Conservation (phyloP, 2,797 vertebrate species). For the Neosalanx taihuensis region DNA sequence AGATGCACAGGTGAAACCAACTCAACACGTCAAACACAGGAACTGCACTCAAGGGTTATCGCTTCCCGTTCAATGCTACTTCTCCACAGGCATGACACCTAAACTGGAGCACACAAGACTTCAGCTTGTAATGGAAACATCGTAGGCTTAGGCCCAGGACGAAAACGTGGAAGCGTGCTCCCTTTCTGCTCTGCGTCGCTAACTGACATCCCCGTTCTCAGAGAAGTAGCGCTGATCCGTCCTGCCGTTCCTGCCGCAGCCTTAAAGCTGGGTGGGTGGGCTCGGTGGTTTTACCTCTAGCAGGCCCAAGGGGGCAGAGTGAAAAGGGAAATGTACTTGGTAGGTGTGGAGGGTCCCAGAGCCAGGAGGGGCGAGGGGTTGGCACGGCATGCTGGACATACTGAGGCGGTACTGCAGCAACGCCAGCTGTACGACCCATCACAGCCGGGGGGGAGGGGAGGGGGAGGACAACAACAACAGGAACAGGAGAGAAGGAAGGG, state of each 20-base stretch:
- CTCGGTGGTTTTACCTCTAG: conserved; percentile 62
- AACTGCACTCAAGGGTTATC: conserved; percentile 41
- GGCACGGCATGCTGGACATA: conserved; percentile 93
- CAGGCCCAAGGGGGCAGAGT: conserved; percentile 68
- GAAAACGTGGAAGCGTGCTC: not conserved
- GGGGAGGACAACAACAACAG: conserved; percentile 34
- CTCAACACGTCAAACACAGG: conserved; percentile 27
- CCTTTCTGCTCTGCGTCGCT: not conserved
- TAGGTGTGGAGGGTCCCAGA: conserved; percentile 96
- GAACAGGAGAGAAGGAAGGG: conserved; percentile 48
- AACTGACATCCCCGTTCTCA: not conserved
- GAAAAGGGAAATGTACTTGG: conserved; percentile 95
- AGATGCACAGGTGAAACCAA: conserved; percentile 25
- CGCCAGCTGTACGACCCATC: conserved; percentile 92
- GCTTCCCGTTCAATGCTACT: conserved; percentile 53
- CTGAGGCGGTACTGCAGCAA: conserved; percentile 97
- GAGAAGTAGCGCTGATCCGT: conserved; percentile 5
- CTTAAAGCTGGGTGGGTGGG: not conserved
- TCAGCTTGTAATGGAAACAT: not conserved
- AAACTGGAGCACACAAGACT: not conserved
- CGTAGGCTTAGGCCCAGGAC: not conserved
- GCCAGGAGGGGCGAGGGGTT: conserved; percentile 85
- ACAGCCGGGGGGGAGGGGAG: conserved; percentile 68
- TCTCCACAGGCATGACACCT: conserved; percentile 39
- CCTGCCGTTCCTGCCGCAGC: not conserved